Evolutionary conservation across 1,140 invertebrate species (phyloP).

Genomic region (Cotesia chilonis): DNA sequence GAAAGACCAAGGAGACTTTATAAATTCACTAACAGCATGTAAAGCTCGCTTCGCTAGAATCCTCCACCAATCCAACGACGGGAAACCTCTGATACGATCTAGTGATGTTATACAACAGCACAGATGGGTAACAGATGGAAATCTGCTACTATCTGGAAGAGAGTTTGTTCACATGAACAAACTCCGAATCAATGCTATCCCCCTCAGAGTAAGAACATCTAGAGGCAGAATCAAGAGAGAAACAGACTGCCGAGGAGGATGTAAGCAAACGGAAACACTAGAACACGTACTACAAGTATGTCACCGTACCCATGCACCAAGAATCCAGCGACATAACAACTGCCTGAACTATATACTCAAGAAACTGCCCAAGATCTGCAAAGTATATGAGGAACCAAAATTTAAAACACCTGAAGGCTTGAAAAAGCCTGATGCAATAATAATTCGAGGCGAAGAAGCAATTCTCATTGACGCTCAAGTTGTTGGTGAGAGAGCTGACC

Average conservation of each 20-base stretch:
- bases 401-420: conserved; percentile 17
- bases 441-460: neutral
- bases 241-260: conserved; percentile 42
- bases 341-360: conserved; percentile 5
- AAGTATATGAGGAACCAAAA: too few species aligned
- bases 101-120: conserved; percentile 34
- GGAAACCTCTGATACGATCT: conserved; percentile 32
- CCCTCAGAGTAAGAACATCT: conserved; percentile 37
- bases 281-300: conserved; percentile 31
- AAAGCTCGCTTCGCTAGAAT: too few species aligned
- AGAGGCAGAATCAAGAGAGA: conserved; percentile 25
- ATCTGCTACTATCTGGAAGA: too few species aligned
- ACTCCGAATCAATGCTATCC: conserved; percentile 40
- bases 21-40: conserved; percentile 58
- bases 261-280: conserved; percentile 12
- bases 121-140: conserved; percentile 39
- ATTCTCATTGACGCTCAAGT: conserved; percentile 37
- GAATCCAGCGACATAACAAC: conserved; percentile 27
- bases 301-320: conserved; percentile 21
- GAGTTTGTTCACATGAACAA: conserved; percentile 22
- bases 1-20: conserved; percentile 71
- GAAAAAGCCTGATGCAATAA: conserved; percentile 31
- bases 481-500: neutral
- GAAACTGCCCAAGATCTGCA: neutral
- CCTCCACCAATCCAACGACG: conserved; percentile 32